Percentiles rank a stretch among this genome's conserved stretches.
phyloP scores from a whole-genome alignment of 2,797 vertebrate genomes.

The Phoxinus dragarum region DNA sequence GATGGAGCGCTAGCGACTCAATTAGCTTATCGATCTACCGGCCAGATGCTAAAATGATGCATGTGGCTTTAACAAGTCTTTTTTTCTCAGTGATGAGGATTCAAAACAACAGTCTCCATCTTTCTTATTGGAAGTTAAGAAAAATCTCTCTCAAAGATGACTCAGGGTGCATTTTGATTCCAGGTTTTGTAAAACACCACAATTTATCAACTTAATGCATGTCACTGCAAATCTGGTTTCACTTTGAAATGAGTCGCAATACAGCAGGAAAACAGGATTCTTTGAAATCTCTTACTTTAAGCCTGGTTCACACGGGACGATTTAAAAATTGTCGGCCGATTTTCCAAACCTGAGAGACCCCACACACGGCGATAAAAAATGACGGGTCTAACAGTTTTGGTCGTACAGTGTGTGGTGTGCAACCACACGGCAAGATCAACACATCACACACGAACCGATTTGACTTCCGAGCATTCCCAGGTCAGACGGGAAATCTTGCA shows the following conservation, averaged over 20 bases:
- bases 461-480: too few species aligned
- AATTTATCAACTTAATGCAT: background rate
- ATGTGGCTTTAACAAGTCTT: conserved; percentile 4
- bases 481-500: too few species aligned
- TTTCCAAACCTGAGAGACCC: too few species aligned
- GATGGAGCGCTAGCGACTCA: conserved; percentile 32
- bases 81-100: conserved; percentile 6
- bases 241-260: background rate
- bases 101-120: conserved; percentile 3
- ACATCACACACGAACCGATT: too few species aligned
- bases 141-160: background rate
- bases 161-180: too few species aligned
- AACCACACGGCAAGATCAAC: too few species aligned
- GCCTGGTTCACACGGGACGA: too few species aligned
- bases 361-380: too few species aligned
- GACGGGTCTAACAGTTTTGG: too few species aligned
- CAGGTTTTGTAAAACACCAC: too few species aligned
- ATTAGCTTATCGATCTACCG: conserved; percentile 40
- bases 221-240: background rate
- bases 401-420: too few species aligned
- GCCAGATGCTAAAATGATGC: conserved; percentile 25
- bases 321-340: too few species aligned
- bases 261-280: background rate
- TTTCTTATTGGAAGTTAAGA: background rate
- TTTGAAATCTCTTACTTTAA: background rate